phyloP scores from a whole-genome alignment of 2,113 vertebrate species.

The Mus musculus region DNA sequence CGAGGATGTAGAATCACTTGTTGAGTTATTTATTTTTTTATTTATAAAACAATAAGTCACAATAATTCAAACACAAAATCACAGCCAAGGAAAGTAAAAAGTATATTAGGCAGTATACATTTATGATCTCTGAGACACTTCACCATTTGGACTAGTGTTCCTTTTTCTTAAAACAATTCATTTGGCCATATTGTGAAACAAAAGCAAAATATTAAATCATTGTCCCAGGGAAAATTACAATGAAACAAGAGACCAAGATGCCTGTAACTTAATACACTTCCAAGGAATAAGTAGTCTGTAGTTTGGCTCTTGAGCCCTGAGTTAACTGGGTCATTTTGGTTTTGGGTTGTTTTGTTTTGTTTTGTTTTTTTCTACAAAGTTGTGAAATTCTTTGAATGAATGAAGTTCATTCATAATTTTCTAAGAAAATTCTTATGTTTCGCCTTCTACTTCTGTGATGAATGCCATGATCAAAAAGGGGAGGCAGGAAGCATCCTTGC shows the following conservation, averaged over 20 bases:
- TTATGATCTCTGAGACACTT: neutral
- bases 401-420: neutral
- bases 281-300: neutral
- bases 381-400: neutral
- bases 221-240: neutral
- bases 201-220: neutral
- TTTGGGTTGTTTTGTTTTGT: neutral
- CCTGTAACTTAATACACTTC: neutral
- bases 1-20: neutral
- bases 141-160: neutral
- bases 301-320: neutral
- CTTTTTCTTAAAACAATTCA: neutral
- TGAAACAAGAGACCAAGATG: neutral
- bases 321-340: neutral
- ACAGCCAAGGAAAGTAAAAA: neutral
- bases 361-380: neutral
- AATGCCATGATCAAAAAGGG: neutral
- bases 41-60: neutral
- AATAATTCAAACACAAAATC: neutral
- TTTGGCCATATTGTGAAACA: neutral
- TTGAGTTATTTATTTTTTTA: neutral
- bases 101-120: fast-evolving
- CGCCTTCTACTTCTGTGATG: too few relatives aligned
- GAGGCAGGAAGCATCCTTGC: neutral
- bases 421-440: neutral